A percentile compares a stretch with the other conserved stretches of the same genome.
Conservation (phyloP, 1,140 invertebrate genomes). For the Drosophila takahashii region DNA sequence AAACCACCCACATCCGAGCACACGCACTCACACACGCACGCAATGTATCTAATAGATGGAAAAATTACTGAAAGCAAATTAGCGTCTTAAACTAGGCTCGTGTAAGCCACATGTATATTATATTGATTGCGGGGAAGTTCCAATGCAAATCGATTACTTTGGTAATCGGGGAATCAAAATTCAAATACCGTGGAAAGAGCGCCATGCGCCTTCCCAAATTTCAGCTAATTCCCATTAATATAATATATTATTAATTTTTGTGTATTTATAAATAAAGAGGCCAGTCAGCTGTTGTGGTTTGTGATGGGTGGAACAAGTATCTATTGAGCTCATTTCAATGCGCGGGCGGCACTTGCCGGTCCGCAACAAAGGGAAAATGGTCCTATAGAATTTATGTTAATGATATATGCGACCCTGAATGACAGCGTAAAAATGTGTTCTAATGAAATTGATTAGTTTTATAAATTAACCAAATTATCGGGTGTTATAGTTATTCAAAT, state of each 20-base stretch:
- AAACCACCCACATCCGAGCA: conserved; percentile 40
- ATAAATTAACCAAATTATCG: background rate
- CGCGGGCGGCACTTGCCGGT: conserved; percentile 57
- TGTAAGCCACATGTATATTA: conserved; percentile 34
- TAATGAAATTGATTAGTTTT: conserved; percentile 8
- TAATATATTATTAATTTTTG: conserved; percentile 54
- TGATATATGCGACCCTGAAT: conserved; percentile 43
- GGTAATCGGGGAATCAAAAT: background rate
- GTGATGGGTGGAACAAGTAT: conserved; percentile 46
- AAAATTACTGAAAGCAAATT: conserved; percentile 40
- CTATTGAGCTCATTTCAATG: conserved; percentile 17
- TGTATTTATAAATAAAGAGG: conserved; percentile 67
- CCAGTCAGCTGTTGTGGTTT: conserved; percentile 71
- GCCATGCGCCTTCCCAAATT: conserved; percentile 21
- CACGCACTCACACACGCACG: conserved; percentile 36
- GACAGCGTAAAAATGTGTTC: conserved; percentile 25
- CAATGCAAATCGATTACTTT: conserved; percentile 32
- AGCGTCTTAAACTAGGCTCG: conserved; percentile 26
- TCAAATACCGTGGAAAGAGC: conserved; percentile 6
- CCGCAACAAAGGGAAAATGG: conserved; percentile 4
- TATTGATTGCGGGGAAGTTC: conserved; percentile 44
- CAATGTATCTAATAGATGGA: conserved; percentile 27
- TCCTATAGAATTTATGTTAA: conserved; percentile 36
- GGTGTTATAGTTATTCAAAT: background rate
- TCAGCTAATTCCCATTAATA: conserved; percentile 60